A percentile compares a stretch with the other conserved stretches of the same genome.
phyloP scores from a whole-genome alignment of 2,888 invertebrate species.

The Sminthurides aquaticus region DNA sequence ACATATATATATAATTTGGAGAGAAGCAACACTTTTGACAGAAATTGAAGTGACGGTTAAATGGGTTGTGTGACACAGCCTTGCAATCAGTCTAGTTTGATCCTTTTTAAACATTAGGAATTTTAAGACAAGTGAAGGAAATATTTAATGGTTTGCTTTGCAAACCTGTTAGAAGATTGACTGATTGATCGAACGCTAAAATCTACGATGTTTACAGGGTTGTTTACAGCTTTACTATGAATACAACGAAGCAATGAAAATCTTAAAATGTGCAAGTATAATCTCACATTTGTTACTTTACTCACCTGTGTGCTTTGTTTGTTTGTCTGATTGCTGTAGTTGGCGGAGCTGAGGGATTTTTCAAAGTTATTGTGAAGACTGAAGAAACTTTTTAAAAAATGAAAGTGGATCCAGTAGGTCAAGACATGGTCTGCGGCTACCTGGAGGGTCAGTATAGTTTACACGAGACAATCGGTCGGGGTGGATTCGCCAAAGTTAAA shows the following conservation, averaged over 20 bases:
- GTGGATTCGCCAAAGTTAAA: constrained; percentile 76
- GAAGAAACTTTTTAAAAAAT: constrained; percentile 2
- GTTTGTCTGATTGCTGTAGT: background rate
- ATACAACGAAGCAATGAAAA: background rate
- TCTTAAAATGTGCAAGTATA: background rate
- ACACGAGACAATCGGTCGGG: constrained; percentile 64
- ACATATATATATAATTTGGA: too few species aligned
- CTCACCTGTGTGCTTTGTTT: background rate
- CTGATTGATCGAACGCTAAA: too few species aligned
- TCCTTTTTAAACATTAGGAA: too few species aligned
- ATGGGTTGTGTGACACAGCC: too few species aligned
- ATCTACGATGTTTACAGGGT: too few species aligned
- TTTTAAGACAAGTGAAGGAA: too few species aligned
- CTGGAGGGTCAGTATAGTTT: constrained; percentile 60
- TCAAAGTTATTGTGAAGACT: background rate
- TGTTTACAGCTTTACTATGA: background rate
- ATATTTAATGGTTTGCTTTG: too few species aligned
- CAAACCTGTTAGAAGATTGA: too few species aligned
- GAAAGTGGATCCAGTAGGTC: constrained; percentile 7
- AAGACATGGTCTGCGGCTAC: constrained; percentile 39
- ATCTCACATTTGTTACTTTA: background rate
- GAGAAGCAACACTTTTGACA: too few species aligned
- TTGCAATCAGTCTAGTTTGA: too few species aligned
- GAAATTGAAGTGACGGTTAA: too few species aligned
- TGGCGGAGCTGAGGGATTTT: constrained; percentile 1